Percentiles rank a stretch among this genome's conserved stretches.
Conservation (phyloP, 1,140 invertebrate species). For the Sweltsa coloradensis region DNA sequence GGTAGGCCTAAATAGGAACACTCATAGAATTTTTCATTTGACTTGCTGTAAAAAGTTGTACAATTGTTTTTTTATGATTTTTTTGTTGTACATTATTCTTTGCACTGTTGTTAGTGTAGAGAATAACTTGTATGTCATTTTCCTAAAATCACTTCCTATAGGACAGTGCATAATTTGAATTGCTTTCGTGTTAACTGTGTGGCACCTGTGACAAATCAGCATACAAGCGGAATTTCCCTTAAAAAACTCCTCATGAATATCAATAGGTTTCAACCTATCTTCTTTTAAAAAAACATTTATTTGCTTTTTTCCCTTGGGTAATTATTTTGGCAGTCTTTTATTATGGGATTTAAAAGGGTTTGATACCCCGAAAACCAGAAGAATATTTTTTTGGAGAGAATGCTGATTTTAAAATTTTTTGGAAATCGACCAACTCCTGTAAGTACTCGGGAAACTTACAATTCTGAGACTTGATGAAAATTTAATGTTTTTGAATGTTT, state of each 20-base stretch:
- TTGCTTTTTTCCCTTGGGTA: conserved; percentile 59
- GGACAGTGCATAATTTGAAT: too few species aligned
- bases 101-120: too few species aligned
- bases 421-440: conserved; percentile 86
- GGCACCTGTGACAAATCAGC: too few species aligned
- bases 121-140: too few species aligned
- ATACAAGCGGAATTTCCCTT: neutral
- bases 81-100: too few species aligned
- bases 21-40: too few species aligned
- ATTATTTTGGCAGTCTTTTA: conserved; percentile 93
- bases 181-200: too few species aligned
- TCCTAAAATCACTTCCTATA: too few species aligned
- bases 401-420: conserved; percentile 90
- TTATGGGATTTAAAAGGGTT: conserved; percentile 98
- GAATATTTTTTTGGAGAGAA: conserved; percentile 98
- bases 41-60: too few species aligned
- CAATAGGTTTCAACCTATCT: neutral
- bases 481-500: neutral
- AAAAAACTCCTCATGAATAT: neutral
- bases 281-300: too few species aligned
- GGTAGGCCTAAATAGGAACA: too few species aligned
- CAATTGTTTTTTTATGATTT: too few species aligned
- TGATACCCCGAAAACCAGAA: conserved; percentile 92
- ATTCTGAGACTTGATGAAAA: neutral
- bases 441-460: conserved; percentile 28